These are phyloP conservation scores for Axinella damicornis DNA, from an alignment of 37 sponge, comb jelly and placozoan species.

Conservation along the genomic window DNA sequence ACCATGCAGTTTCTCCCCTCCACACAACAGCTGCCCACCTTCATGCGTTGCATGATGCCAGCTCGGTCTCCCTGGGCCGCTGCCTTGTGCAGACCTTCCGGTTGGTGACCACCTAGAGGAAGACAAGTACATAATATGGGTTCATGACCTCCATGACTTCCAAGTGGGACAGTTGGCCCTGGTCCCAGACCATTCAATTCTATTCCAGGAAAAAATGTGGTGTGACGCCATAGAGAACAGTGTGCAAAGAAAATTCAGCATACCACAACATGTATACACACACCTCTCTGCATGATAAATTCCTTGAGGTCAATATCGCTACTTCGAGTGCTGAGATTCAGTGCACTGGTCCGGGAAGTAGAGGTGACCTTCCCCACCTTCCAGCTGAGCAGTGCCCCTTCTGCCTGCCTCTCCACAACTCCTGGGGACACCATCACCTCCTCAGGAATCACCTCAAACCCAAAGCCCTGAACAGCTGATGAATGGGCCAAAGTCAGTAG, in stretches of 20 bases:
- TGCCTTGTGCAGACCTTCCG: slow-evolving; percentile 80
- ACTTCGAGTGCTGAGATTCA: slow-evolving; percentile 47
- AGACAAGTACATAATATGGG: too few relatives aligned
- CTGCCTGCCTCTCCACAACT: slow-evolving; percentile 18
- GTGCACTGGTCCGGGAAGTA: not conserved
- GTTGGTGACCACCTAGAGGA: slow-evolving; percentile 34
- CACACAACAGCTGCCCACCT: slow-evolving; percentile 37
- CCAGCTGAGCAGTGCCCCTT: slow-evolving; percentile 62
- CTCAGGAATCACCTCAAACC: slow-evolving; percentile 19
- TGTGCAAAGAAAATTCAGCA: too few relatives aligned
- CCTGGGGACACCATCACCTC: not conserved
- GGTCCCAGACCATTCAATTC: too few relatives aligned
- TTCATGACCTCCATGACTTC: too few relatives aligned
- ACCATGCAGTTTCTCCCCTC: not conserved
- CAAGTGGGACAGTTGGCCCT: too few relatives aligned
- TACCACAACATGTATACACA: not conserved
- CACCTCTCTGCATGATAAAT: slow-evolving; percentile 63
- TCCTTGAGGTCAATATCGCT: slow-evolving; percentile 66
- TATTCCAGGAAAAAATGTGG: too few relatives aligned
- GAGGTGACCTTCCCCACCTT: slow-evolving; percentile 9
- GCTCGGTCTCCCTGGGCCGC: slow-evolving; percentile 65
- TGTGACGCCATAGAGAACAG: too few relatives aligned
- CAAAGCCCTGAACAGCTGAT: not conserved
- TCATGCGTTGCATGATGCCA: slow-evolving; percentile 74
- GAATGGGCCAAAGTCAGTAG: too few relatives aligned